These are phyloP conservation scores for Volucella inflata DNA, from an alignment of 2,888 invertebrate genomes.

Conservation along the genomic window DNA sequence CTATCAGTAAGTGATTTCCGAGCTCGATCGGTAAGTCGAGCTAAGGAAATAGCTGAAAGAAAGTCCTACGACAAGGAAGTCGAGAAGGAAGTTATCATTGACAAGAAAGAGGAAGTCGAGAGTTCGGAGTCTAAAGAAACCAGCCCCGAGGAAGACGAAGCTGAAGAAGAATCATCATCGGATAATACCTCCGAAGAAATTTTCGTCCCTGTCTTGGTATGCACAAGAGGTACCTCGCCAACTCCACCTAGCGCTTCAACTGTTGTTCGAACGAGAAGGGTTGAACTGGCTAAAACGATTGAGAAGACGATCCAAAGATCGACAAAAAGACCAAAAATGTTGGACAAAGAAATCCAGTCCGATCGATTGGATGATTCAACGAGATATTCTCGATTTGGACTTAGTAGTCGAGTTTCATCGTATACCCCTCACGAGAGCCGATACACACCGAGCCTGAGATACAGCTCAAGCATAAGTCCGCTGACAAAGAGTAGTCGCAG, in stretches of 20 bases:
- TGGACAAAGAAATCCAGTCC: constrained; percentile 90
- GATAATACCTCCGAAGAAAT: constrained; percentile 78
- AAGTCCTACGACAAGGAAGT: constrained; percentile 83
- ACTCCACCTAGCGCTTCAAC: constrained; percentile 86
- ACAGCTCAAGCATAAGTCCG: constrained; percentile 80
- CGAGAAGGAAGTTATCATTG: constrained; percentile 78
- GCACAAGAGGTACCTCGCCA: constrained; percentile 91
- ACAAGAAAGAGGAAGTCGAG: constrained; percentile 76
- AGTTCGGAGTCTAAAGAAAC: constrained; percentile 31
- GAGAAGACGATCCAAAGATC: constrained; percentile 88
- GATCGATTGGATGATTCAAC: constrained; percentile 89
- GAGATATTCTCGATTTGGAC: constrained; percentile 87
- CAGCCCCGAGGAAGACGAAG: constrained; percentile 65
- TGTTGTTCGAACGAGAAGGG: constrained; percentile 87
- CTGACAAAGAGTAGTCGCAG: constrained; percentile 76
- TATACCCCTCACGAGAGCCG: constrained; percentile 83
- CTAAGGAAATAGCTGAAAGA: constrained; percentile 82
- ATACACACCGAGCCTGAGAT: constrained; percentile 79
- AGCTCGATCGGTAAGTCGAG: constrained; percentile 81
- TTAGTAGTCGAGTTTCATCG: constrained; percentile 85
- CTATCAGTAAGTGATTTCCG: constrained; percentile 82
- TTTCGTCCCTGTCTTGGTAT: constrained; percentile 86
- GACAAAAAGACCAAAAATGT: constrained; percentile 85
- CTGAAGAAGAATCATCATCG: constrained; percentile 67
- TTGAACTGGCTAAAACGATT: constrained; percentile 89